Conservation (phyloP, 2,113 vertebrate genomes). For the Periophthalmus modestus region DNA sequence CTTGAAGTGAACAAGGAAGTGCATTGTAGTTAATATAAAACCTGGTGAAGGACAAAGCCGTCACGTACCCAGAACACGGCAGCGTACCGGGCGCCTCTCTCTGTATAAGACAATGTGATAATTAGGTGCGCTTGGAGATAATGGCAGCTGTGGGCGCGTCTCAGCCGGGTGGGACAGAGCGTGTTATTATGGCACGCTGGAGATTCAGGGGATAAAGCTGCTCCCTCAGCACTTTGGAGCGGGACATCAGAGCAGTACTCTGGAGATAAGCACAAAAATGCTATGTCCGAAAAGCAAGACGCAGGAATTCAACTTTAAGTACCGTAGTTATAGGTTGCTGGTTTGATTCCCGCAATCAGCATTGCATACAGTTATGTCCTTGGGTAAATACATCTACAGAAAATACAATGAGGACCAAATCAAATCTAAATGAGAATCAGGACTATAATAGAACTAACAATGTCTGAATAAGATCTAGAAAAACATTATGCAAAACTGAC, state of each 20-base stretch:
- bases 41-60: slow-evolving; percentile 51
- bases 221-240: slow-evolving; percentile 61
- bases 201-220: slow-evolving; percentile 53
- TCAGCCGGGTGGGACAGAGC: slow-evolving; percentile 40
- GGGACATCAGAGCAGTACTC: slow-evolving; percentile 50
- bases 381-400: not conserved
- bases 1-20: slow-evolving; percentile 31
- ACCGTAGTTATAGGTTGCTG: slow-evolving; percentile 20
- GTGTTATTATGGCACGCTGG: slow-evolving; percentile 60
- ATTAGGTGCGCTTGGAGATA: slow-evolving; percentile 64
- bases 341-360: not conserved
- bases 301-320: slow-evolving; percentile 35
- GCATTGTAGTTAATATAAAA: slow-evolving; percentile 58
- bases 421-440: too few relatives aligned
- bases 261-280: slow-evolving; percentile 55
- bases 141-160: slow-evolving; percentile 61
- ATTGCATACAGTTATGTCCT: too few relatives aligned
- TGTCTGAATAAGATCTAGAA: too few relatives aligned
- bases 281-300: slow-evolving; percentile 18
- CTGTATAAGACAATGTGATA: slow-evolving; percentile 40
- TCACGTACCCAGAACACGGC: slow-evolving; percentile 23
- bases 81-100: not conserved
- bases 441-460: too few relatives aligned
- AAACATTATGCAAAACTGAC: too few relatives aligned
- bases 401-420: too few relatives aligned